phyloP scores from a whole-genome alignment of 2,113 vertebrate species.

The Podilymbus podiceps region DNA sequence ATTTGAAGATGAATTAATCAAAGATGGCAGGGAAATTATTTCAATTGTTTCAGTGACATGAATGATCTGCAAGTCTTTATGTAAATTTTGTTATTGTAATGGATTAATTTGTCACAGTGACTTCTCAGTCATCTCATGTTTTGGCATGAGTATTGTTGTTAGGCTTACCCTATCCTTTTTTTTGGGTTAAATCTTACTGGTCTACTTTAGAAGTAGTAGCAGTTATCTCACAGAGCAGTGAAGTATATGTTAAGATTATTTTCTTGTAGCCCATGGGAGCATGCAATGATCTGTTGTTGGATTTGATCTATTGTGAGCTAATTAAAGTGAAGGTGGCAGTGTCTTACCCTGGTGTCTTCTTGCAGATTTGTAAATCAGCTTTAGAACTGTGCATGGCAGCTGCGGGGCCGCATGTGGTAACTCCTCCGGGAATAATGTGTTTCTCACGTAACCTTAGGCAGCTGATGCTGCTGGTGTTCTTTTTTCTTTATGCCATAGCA shows the following conservation, averaged over 20 bases:
- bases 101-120: accelerated
- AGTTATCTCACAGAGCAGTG: neutral
- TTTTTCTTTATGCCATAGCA: neutral
- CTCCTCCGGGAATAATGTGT: neutral
- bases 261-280: neutral
- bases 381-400: neutral
- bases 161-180: neutral
- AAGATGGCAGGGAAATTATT: neutral
- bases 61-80: neutral
- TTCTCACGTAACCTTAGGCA: constrained; percentile 6
- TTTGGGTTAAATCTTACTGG: neutral
- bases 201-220: neutral
- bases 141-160: neutral
- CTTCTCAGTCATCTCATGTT: neutral
- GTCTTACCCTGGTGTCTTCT: neutral
- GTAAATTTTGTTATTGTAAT: neutral
- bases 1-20: neutral
- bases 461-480: neutral
- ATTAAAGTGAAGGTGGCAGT: neutral
- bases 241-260: neutral
- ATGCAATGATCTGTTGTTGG: neutral
- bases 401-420: neutral
- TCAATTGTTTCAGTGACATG: neutral
- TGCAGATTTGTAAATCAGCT: neutral
- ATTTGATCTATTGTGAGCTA: neutral